phyloP scores from a whole-genome alignment of 2,113 vertebrate genomes.

The Martes martes region DNA sequence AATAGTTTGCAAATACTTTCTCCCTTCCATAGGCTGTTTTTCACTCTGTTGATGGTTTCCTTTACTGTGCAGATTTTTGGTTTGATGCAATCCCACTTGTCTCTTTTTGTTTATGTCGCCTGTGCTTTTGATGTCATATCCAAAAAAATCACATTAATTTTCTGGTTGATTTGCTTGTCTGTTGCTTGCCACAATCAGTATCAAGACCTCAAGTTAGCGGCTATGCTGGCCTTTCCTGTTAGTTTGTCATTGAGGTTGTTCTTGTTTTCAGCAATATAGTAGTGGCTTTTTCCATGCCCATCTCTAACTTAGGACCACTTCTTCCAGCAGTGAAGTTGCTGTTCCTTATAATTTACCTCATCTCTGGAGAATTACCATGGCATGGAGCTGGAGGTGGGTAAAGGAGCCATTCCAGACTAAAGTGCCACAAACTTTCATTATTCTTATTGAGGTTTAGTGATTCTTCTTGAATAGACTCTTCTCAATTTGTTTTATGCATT shows the following conservation, averaged over 20 bases:
- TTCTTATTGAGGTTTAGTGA: background rate
- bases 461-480: background rate
- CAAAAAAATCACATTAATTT: background rate
- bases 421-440: background rate
- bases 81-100: background rate
- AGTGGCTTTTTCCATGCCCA: background rate
- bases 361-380: background rate
- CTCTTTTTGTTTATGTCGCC: background rate
- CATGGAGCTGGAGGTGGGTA: background rate
- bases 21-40: background rate
- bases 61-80: background rate
- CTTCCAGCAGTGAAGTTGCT: background rate
- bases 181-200: background rate
- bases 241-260: background rate
- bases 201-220: background rate
- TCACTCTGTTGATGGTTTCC: background rate
- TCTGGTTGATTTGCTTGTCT: background rate
- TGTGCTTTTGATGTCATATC: background rate
- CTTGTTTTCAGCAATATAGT: background rate
- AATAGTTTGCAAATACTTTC: background rate
- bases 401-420: background rate
- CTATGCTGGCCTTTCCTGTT: background rate
- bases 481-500: background rate
- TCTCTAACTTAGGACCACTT: background rate
- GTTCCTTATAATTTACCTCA: background rate